phyloP scores from a whole-genome alignment of 2,888 invertebrate genomes.

The Melikaiella ostensackeni region DNA sequence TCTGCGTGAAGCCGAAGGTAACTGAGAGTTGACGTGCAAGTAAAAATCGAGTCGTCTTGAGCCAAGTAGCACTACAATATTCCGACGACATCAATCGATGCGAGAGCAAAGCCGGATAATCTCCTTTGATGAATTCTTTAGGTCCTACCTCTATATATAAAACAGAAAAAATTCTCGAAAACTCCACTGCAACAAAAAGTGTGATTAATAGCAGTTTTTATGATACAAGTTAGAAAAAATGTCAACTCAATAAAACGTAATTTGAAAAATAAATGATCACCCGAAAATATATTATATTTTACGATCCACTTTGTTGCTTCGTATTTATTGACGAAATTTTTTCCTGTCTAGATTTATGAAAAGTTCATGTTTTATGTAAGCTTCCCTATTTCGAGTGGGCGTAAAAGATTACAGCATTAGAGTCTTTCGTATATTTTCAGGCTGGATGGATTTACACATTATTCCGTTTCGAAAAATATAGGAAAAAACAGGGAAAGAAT shows the following conservation, averaged over 20 bases:
- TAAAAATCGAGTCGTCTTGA: neutral
- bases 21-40: neutral
- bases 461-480: neutral
- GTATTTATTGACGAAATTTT: neutral
- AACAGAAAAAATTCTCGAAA: neutral
- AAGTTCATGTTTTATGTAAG: neutral
- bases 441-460: neutral
- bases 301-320: neutral
- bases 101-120: conserved; percentile 3
- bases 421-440: neutral
- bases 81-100: neutral
- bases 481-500: neutral
- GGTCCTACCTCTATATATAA: neutral
- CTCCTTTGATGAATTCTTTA: neutral
- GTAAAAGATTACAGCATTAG: neutral
- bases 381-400: neutral
- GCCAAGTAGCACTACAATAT: neutral
- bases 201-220: neutral
- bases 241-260: neutral
- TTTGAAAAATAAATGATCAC: neutral
- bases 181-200: neutral
- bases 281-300: neutral
- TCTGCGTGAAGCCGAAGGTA: neutral
- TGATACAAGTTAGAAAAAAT: neutral
- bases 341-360: neutral